phyloP scores from a whole-genome alignment of 2,113 vertebrate genomes.

The Puntigrus tetrazona region DNA sequence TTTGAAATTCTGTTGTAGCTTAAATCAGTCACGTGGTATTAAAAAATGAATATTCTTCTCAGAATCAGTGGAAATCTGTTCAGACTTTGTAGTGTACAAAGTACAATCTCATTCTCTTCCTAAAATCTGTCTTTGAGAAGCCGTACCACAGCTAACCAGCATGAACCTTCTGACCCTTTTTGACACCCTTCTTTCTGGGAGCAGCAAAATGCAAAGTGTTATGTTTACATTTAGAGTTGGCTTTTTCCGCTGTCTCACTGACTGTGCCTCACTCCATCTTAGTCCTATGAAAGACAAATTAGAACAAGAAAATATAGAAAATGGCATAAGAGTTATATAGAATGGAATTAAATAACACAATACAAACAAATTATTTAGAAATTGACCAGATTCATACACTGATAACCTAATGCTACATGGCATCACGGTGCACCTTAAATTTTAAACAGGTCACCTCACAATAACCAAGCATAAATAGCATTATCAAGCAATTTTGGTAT shows the following conservation, averaged over 20 bases:
- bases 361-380: neutral
- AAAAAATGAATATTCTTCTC: slow-evolving; percentile 77
- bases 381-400: neutral
- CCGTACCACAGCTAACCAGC: slow-evolving; percentile 91
- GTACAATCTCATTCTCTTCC: slow-evolving; percentile 76
- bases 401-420: neutral
- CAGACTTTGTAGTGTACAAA: slow-evolving; percentile 62
- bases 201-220: slow-evolving; percentile 85
- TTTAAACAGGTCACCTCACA: neutral
- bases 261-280: slow-evolving; percentile 80
- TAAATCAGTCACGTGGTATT: slow-evolving; percentile 67
- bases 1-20: slow-evolving; percentile 75
- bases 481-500: neutral
- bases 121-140: slow-evolving; percentile 71
- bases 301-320: neutral
- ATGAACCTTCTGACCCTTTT: slow-evolving; percentile 87
- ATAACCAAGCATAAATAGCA: neutral
- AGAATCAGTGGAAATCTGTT: slow-evolving; percentile 77
- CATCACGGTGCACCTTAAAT: neutral
- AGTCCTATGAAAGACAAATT: slow-evolving; percentile 72
- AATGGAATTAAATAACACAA: neutral
- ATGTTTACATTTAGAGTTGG: slow-evolving; percentile 91
- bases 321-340: neutral
- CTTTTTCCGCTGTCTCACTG: slow-evolving; percentile 88
- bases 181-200: slow-evolving; percentile 86